phyloP scores from a whole-genome alignment of 2,113 vertebrate genomes.

The Hyaena hyaena region DNA sequence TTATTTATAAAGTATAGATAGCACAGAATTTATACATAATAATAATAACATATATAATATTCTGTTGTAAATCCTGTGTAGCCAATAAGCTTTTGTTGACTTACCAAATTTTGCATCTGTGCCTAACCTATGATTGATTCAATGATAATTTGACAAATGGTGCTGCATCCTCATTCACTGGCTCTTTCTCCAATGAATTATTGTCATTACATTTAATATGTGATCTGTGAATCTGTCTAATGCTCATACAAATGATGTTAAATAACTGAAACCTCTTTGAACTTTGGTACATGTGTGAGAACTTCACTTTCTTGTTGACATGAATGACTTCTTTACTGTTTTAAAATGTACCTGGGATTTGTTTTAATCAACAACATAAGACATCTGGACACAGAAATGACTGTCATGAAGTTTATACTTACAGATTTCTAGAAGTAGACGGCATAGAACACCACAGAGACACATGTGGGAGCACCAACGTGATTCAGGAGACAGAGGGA shows the following conservation, averaged over 20 bases:
- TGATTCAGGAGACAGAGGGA: no score
- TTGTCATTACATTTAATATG: background rate
- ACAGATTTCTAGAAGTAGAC: background rate
- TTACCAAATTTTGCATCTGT: background rate
- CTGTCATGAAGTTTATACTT: background rate
- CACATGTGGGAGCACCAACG: background rate
- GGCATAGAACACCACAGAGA: background rate
- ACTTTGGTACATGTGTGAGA: background rate
- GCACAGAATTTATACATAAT: background rate
- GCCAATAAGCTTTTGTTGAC: background rate
- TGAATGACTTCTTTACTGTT: background rate
- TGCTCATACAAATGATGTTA: background rate
- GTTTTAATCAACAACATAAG: background rate
- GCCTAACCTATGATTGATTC: background rate
- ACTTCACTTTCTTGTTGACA: background rate
- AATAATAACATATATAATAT: background rate
- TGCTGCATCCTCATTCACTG: background rate
- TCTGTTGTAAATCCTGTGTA: background rate
- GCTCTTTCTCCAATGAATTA: background rate
- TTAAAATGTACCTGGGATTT: background rate
- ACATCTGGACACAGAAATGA: background rate
- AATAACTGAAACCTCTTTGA: background rate
- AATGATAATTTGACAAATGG: background rate
- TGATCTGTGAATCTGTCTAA: background rate
- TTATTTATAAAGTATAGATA: background rate